Conservation (phyloP, 2,113 vertebrate genomes). For the Megaceryle maxima region DNA sequence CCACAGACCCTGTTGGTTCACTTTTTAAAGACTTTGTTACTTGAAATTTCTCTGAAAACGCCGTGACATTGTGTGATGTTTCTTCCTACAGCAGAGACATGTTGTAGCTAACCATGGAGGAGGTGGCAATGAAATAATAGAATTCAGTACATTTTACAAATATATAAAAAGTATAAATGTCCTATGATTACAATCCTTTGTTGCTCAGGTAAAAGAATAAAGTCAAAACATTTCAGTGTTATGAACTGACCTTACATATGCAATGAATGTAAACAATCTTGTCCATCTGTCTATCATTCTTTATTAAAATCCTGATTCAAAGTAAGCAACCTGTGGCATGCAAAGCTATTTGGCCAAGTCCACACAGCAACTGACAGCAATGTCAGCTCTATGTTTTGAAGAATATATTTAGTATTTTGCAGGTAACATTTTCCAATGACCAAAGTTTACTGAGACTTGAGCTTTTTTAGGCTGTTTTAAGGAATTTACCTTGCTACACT, state of each 20-base stretch:
- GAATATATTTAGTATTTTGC: not conserved
- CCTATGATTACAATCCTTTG: not conserved
- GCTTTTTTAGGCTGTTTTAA: not conserved
- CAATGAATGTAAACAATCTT: not conserved
- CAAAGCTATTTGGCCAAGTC: not conserved
- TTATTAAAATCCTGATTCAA: not conserved
- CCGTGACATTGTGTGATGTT: not conserved
- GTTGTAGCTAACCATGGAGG: not conserved
- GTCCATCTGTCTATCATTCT: not conserved
- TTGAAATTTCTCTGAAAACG: not conserved
- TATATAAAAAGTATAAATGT: not conserved
- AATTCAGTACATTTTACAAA: not conserved
- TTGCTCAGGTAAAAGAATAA: not conserved
- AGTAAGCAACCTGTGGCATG: not conserved
- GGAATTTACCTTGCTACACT: not conserved
- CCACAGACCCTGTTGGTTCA: fast-evolving
- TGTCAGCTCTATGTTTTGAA: not conserved
- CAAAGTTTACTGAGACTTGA: not conserved
- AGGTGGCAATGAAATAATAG: not conserved
- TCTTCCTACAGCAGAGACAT: not conserved
- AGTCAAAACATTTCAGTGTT: not conserved
- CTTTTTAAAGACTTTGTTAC: not conserved
- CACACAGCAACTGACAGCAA: not conserved
- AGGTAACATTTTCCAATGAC: not conserved
- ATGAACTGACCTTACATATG: not conserved